phyloP scores from a whole-genome alignment of 2,113 vertebrate genomes.

The Channa maculata region DNA sequence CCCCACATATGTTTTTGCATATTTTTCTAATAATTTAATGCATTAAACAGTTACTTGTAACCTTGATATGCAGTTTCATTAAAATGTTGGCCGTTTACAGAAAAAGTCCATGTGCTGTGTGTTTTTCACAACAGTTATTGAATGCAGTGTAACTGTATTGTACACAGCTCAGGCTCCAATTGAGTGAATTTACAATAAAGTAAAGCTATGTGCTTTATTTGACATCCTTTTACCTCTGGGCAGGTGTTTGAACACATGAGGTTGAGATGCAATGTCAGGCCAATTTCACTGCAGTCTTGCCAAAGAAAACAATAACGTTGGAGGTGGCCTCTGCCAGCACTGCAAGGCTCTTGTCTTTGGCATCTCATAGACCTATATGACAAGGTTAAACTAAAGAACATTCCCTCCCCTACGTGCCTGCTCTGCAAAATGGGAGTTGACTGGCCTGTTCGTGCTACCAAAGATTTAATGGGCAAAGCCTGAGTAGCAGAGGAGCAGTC shows the following conservation, averaged over 20 bases:
- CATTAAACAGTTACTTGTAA: too few species aligned
- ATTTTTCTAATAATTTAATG: too few species aligned
- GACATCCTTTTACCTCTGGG: constrained; percentile 50
- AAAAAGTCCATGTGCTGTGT: neutral
- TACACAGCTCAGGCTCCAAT: neutral
- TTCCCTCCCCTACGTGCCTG: constrained; percentile 56
- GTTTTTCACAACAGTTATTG: neutral
- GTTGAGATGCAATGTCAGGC: constrained; percentile 49
- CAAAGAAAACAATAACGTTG: constrained; percentile 62
- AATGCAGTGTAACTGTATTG: neutral
- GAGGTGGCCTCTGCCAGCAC: constrained; percentile 58
- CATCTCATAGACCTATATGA: constrained; percentile 68
- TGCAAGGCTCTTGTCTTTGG: constrained; percentile 66
- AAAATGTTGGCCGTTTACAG: too few species aligned
- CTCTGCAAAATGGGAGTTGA: constrained; percentile 71
- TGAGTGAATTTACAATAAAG: constrained; percentile 31
- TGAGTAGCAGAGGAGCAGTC: constrained; percentile 38
- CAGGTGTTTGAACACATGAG: constrained; percentile 47
- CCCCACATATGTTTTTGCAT: too few species aligned
- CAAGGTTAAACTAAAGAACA: constrained; percentile 80
- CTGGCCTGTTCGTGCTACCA: constrained; percentile 42
- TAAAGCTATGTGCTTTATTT: constrained; percentile 31
- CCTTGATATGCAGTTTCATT: too few species aligned
- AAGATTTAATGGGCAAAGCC: constrained; percentile 69
- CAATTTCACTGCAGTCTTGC: constrained; percentile 48